Conservation (phyloP, 64 coral and sea anemone genomes). For the Montipora cactus region DNA sequence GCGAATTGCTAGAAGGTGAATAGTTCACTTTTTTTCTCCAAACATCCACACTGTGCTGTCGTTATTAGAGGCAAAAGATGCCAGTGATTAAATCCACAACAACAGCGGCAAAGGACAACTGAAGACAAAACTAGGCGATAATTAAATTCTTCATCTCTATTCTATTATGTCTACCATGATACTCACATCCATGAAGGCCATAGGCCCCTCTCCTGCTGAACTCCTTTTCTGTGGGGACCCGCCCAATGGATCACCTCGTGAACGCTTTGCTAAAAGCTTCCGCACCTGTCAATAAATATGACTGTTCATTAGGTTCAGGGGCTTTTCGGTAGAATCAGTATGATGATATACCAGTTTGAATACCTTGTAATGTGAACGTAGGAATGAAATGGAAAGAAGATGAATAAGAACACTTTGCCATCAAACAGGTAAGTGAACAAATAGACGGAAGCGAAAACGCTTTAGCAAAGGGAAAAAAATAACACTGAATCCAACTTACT, state of each 20-base stretch:
- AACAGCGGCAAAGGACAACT: neutral
- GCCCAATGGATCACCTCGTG: constrained; percentile 39
- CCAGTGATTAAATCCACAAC: neutral
- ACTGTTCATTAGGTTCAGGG: no score
- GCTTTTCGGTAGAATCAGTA: no score
- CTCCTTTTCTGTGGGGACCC: constrained; percentile 77
- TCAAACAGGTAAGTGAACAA: no score
- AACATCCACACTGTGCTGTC: no score
- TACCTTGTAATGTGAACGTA: no score
- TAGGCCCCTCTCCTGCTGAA: constrained; percentile 24
- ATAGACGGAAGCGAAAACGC: no score
- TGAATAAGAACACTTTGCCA: no score
- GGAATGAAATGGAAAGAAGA: no score
- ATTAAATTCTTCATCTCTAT: neutral
- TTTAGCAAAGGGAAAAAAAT: neutral
- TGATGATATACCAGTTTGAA: no score
- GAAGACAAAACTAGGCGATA: no score
- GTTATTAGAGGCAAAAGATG: neutral
- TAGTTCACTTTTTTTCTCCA: no score
- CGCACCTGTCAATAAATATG: constrained; percentile 51
- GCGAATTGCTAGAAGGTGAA: no score
- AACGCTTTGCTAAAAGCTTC: constrained; percentile 79
- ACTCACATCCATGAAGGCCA: constrained; percentile 70
- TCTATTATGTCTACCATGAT: neutral
- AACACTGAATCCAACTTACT: constrained; percentile 45